These are phyloP conservation scores for Ochropleura leucogaster DNA, from an alignment of 2,888 invertebrate species.

Conservation along the genomic window DNA sequence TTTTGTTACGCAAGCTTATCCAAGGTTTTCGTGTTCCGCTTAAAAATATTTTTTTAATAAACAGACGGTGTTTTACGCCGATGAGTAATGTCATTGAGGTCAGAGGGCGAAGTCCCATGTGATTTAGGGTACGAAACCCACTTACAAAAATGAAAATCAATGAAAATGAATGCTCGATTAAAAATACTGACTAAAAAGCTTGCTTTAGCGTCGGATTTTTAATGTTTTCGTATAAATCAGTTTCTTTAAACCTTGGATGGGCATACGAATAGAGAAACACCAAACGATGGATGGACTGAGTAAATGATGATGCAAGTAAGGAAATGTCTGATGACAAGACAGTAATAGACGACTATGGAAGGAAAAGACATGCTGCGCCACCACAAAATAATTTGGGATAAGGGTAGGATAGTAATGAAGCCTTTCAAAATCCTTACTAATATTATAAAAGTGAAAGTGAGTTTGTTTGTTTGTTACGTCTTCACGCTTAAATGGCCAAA, in stretches of 20 bases:
- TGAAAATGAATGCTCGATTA: slow-evolving; percentile 13
- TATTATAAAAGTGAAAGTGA: too few species aligned
- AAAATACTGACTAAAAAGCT: slow-evolving; percentile 10
- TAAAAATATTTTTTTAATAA: slow-evolving; percentile 52
- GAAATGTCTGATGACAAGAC: too few species aligned
- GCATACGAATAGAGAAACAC: too few species aligned
- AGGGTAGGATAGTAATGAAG: not conserved
- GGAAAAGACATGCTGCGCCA: too few species aligned
- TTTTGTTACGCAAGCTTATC: slow-evolving; percentile 66
- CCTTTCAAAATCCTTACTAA: not conserved
- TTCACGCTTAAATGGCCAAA: too few species aligned
- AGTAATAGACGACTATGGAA: too few species aligned
- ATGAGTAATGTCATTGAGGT: slow-evolving; percentile 41
- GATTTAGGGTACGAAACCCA: slow-evolving; percentile 36
- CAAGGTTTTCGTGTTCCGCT: slow-evolving; percentile 43
- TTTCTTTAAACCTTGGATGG: too few species aligned
- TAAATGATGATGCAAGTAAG: too few species aligned
- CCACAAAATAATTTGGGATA: too few species aligned
- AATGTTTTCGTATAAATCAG: not conserved
- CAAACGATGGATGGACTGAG: too few species aligned
- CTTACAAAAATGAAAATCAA: slow-evolving; percentile 30
- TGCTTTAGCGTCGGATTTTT: not conserved
- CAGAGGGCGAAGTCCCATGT: slow-evolving; percentile 36
- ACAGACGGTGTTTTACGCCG: slow-evolving; percentile 28
- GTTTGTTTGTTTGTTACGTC: too few species aligned